Evolutionary conservation across 2,888 invertebrate genomes (phyloP), one percentile per base, ranked within the genome.

Genomic region (Prostheceraeus crozeri): DNA sequence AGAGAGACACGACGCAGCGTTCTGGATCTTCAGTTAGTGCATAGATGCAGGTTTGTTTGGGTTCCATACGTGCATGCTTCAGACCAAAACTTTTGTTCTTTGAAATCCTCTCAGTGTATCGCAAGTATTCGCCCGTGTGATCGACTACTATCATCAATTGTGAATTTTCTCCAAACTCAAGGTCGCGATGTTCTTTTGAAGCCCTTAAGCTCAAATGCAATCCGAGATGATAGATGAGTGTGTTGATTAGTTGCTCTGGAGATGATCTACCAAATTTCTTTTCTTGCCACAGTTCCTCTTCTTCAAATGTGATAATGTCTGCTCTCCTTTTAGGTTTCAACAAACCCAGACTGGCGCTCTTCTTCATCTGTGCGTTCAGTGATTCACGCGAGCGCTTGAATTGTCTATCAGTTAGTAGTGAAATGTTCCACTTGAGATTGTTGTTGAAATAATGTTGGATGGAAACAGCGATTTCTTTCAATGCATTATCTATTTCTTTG

Each of bases 261-360:
- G 23, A 25, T 48, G 48, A 48, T 28, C 23, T 25, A 25, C 48
- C 48, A 48, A 48, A 48, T 28, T 19, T 25, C 14, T 48, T 19
- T 48, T 48, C n/a, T 48, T 48, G 23, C 23, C 48, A 48, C 48
- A 48, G 27, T 48, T 48, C 48, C 27, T 48, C 48, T 48, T 48
- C 48, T 48, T n/a, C 27, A 25, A 25, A 23, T 25, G 23, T 25
- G 27, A 48, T 48, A 25, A 8, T 48, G 23, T 25, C 48, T 19
- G 48, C 14, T 25, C 48, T 11, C 4, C 27, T 48, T 48, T 25
- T 28, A 25, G 48, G 48, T 48, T 48, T 48, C 48, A 48, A 23
- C 25, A 48, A 48, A 25, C 48, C 48, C 48, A 48, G 23, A 25
- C 25, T 28, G 25, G 23, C 48, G 25, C 23, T 25, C 27, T 48